Percentiles rank a stretch among this genome's conserved stretches.
Evolutionary conservation across 2,888 invertebrate genomes (phyloP).

Genomic region (Tipula lateralis): DNA sequence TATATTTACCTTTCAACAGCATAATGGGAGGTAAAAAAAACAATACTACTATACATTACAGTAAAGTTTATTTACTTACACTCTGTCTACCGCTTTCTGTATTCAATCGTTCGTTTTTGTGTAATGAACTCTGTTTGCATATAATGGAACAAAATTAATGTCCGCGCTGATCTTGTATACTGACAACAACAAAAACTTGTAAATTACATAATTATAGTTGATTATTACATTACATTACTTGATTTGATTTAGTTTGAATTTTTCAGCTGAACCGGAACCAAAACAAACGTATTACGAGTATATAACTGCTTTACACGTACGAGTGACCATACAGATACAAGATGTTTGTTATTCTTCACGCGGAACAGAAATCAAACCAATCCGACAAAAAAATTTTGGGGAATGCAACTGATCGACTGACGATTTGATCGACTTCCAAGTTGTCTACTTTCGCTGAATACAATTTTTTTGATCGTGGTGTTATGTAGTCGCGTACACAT

Average conservation of each 20-base stretch:
- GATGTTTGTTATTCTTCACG: background rate
- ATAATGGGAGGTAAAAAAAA: background rate
- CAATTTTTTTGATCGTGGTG: background rate
- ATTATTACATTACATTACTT: background rate
- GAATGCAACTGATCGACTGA: background rate
- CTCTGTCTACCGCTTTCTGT: background rate
- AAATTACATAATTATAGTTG: background rate
- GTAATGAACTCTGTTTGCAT: background rate
- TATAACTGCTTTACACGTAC: background rate
- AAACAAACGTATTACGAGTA: background rate
- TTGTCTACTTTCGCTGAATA: background rate
- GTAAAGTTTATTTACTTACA: background rate
- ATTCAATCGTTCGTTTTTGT: background rate
- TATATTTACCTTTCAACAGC: background rate
- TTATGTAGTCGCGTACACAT: background rate
- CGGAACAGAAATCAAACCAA: background rate
- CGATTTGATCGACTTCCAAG: background rate
- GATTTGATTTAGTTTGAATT: background rate
- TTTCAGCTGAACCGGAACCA: background rate
- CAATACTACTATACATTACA: background rate
- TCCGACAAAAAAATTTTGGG: background rate
- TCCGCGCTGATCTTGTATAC: background rate
- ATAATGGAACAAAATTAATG: background rate
- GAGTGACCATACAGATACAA: too few relatives aligned
- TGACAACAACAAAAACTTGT: background rate